Base-by-base conservation (phyloP, 2,888 invertebrate species). In the Piscicola geometra region DNA sequence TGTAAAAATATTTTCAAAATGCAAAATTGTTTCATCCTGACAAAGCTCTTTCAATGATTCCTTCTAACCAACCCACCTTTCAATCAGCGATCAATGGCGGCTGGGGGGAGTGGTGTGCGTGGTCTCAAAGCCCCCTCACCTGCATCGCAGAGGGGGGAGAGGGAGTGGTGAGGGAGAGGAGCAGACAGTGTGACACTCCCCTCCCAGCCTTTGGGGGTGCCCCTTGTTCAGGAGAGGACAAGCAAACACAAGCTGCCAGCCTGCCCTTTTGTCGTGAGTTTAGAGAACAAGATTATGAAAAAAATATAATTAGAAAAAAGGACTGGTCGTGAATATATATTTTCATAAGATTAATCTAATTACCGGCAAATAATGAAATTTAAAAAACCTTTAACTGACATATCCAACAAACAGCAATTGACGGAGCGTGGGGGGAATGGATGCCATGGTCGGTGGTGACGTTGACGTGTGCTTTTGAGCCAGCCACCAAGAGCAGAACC, bases 161-260 rank as follows among this genome's bases (percentile, higher is more conserved):
- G 21, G 25, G 18, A n/a, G 85, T 84, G 9, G 77, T 79, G 64
- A 80, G 81, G 41, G 64, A 75, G 0, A 79, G 86, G 3, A 77
- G 78, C 1, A 81, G 86, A 25, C 77, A 79, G 9, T 86, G 86
- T 80, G 80, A 84, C 78, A 81, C 81, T 73, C 85, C 85, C 0
- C 73, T 78, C 5, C 83, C 84, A 1, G 78, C 79, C 60, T 80
- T 82, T 78, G 85, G 84, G 47, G 86, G 86, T 0, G 77, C 75
- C 5, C 56, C 67, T 1, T 86, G 86, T 79, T 67, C 67, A n/a
- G 85, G 85, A 5, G 78, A 77, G 28, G 70, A 32, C 21, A 70
- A 41, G 18, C 21, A 70, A 28, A 41, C 25, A 18, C 36, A 70
- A 21, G 70, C 25, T 28, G 70, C 36, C 21, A 21, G 25, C 5